Evolutionary conservation across 2,113 vertebrate genomes (phyloP), one percentile per base, ranked within the genome.

Genomic region (Illadopsis cleaveri): DNA sequence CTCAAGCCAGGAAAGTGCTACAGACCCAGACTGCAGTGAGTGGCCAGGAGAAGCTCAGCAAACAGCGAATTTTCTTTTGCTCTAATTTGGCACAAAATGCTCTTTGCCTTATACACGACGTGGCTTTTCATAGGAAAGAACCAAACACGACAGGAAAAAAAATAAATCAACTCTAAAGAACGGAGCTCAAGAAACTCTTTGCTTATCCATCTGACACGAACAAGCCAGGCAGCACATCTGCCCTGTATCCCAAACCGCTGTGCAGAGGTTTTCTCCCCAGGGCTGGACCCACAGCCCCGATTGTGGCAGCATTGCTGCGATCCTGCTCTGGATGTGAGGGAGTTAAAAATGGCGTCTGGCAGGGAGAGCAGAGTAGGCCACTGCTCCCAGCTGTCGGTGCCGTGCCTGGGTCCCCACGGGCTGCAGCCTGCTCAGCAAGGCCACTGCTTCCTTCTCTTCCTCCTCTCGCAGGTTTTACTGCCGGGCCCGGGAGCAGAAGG

Each of bases 21-120:
- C 82, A 48, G 53, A 37, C 16, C 1, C 31, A 45, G 48, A 23
- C 4, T 47, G n/a, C 7, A 65, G 25, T 0, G 10, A 75, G 11
- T 4, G 11, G 73, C 14, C 18, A 30, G 30, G 38, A 76, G 66
- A 71, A 77, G 27, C 9, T 6, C 24, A 13, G 33, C 0, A 33
- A 60, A 82, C 15, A 45, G 35, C 0, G 0, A 9, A 12, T 38
- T 73, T n/a, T 51, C 37, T 51, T 78, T 45, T 0, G 0, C 38
- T 45, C 42, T 18, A 5, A 40, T 65, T 30, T 15, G 58, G 66
- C 68, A 62, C 28, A 37, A 50, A 82, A 76, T 0, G 15, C 24
- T 78, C n/a, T 60, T 70, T 24, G 31, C 27, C 42, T 78, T n/a
- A 15, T 0, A 68, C n/a, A 11, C 11, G 2, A 9, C 0, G 4